These are phyloP conservation scores for Cryptophagus acutangulus DNA, from an alignment of 2,888 invertebrate species.

Conservation along the genomic window DNA sequence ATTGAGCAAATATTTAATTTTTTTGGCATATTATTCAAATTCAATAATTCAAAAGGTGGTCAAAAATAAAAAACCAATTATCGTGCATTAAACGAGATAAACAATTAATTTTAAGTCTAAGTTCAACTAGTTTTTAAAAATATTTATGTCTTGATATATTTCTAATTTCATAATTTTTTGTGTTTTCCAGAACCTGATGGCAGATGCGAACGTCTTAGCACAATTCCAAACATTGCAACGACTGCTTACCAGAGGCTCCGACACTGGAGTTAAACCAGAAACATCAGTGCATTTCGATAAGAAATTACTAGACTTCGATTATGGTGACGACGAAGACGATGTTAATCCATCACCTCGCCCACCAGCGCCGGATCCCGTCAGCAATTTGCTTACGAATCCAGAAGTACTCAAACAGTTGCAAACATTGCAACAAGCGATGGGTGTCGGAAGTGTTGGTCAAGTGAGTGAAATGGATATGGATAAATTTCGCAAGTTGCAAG, in stretches of 20 bases:
- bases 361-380: slow-evolving; percentile 22
- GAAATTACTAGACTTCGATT: slow-evolving; percentile 84
- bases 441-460: slow-evolving; percentile 53
- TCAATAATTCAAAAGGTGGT: no score
- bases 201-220: slow-evolving; percentile 47
- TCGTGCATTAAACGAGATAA: no score
- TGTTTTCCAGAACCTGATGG: slow-evolving; percentile 34
- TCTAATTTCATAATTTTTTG: not conserved
- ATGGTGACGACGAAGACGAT: slow-evolving; percentile 88
- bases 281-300: slow-evolving; percentile 70
- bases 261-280: slow-evolving; percentile 42
- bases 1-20: no score
- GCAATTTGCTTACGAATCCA: slow-evolving; percentile 73
- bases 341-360: slow-evolving; percentile 51
- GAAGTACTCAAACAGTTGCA: slow-evolving; percentile 87
- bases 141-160: not conserved
- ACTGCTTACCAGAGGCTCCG: slow-evolving; percentile 49
- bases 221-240: slow-evolving; percentile 62
- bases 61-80: no score
- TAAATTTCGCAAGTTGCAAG: slow-evolving; percentile 61
- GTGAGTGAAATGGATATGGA: slow-evolving; percentile 59
- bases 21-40: no score
- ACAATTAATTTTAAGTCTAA: no score
- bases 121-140: slow-evolving; percentile 5
- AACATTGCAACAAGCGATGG: slow-evolving; percentile 53